phyloP scores from a whole-genome alignment of 2,113 vertebrate species.

The Merops nubicus region DNA sequence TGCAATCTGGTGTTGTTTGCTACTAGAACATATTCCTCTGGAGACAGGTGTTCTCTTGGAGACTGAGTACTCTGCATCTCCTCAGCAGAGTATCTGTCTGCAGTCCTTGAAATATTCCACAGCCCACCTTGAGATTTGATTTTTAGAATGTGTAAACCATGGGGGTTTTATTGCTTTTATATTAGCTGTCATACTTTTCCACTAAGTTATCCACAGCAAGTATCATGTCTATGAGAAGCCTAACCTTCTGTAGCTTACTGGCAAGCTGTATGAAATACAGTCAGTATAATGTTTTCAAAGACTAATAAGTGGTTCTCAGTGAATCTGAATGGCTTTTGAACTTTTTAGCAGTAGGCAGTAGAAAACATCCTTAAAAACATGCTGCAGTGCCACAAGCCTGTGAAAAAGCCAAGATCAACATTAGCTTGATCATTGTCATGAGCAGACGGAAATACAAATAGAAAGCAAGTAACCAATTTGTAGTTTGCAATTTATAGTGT shows the following conservation, averaged over 20 bases:
- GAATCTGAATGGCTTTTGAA: neutral
- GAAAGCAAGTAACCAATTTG: neutral
- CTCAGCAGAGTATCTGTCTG: neutral
- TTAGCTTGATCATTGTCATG: neutral
- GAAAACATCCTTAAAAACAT: neutral
- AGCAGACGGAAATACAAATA: neutral
- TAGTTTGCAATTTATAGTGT: neutral
- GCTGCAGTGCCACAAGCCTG: neutral
- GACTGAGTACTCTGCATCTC: neutral
- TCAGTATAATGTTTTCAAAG: neutral
- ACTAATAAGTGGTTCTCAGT: neutral
- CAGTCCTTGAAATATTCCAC: neutral
- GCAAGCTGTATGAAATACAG: neutral
- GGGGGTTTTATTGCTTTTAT: neutral
- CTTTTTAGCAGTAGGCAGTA: neutral
- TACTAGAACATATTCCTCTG: neutral
- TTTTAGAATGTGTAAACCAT: neutral
- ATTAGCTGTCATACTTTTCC: neutral
- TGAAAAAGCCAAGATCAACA: neutral
- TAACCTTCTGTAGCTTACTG: neutral
- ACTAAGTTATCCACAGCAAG: neutral
- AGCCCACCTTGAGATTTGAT: neutral
- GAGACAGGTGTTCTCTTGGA: neutral
- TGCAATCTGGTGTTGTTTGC: neutral
- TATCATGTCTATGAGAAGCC: neutral